Evolutionary conservation across 1,140 invertebrate species (phyloP).

Genomic region (Alviniconcha marisindica): DNA sequence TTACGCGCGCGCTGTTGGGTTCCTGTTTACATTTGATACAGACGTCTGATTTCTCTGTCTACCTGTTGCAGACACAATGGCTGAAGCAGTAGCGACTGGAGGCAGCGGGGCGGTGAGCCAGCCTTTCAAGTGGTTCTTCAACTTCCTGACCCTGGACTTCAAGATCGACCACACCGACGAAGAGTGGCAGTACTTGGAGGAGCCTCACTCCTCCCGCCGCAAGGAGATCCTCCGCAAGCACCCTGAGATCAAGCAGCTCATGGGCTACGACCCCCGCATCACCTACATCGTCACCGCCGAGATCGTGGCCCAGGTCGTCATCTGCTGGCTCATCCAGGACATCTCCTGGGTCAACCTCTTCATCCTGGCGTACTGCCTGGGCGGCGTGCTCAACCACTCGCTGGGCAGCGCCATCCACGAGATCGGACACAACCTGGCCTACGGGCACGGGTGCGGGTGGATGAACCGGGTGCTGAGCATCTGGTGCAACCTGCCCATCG

Average conservation of each 20-base stretch:
- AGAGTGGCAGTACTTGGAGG: constrained; percentile 70
- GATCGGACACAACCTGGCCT: constrained; percentile 76
- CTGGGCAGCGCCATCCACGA: constrained; percentile 75
- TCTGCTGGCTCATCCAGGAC: constrained; percentile 67
- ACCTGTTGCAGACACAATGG: constrained; percentile 23
- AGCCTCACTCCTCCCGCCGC: constrained; percentile 69
- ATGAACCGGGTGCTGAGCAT: constrained; percentile 72
- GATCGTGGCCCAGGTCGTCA: constrained; percentile 64
- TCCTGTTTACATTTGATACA: background rate
- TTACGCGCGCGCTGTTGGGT: too few relatives aligned
- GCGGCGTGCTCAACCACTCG: constrained; percentile 74
- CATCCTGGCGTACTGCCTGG: constrained; percentile 68
- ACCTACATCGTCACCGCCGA: constrained; percentile 61
- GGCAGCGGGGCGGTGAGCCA: background rate
- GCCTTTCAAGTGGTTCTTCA: constrained; percentile 53
- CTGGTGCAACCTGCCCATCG: constrained; percentile 74
- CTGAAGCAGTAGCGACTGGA: background rate
- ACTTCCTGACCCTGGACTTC: constrained; percentile 50
- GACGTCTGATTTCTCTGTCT: background rate
- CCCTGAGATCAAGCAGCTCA: constrained; percentile 75
- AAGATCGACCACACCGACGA: constrained; percentile 49
- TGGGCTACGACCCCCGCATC: constrained; percentile 72
- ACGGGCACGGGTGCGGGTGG: constrained; percentile 69
- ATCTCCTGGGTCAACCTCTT: constrained; percentile 66
- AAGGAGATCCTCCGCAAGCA: constrained; percentile 73